Conservation (phyloP, 2,888 invertebrate species). For the Cheilosia grossa region DNA sequence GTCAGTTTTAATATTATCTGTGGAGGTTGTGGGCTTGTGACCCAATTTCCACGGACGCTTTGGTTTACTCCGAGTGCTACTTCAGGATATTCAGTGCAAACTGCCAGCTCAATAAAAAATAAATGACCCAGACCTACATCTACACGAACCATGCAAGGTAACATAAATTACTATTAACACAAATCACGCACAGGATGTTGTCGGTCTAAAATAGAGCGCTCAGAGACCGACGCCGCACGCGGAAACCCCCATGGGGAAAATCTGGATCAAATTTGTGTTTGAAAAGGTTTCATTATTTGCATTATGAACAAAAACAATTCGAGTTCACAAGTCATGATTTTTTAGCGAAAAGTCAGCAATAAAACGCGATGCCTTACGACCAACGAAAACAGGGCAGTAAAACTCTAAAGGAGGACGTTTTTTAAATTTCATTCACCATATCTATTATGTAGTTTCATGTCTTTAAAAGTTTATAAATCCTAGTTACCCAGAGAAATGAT, state of each 20-base stretch:
- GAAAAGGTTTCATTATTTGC: background rate
- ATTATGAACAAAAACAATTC: background rate
- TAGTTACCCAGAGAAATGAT: no score
- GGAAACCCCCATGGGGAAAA: background rate
- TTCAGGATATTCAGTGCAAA: background rate
- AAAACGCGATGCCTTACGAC: no score
- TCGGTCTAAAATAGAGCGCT: background rate
- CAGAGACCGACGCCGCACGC: background rate
- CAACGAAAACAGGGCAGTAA: no score
- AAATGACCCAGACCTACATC: slow-evolving; percentile 28
- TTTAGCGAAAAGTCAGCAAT: no score
- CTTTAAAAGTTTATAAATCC: no score
- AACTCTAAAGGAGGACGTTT: no score
- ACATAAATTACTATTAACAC: background rate
- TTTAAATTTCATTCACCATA: no score
- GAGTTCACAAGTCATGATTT: background rate
- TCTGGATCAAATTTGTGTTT: background rate
- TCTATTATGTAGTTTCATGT: no score
- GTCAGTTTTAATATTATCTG: background rate
- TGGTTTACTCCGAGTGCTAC: background rate
- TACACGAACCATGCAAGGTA: slow-evolving; percentile 6
- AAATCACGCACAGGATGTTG: slow-evolving; percentile 24
- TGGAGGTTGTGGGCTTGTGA: background rate
- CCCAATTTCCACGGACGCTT: background rate
- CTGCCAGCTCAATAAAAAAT: background rate